These are phyloP conservation scores for Accipiter virgatus DNA, from an alignment of 2,113 vertebrate species.

Conservation along the genomic window DNA sequence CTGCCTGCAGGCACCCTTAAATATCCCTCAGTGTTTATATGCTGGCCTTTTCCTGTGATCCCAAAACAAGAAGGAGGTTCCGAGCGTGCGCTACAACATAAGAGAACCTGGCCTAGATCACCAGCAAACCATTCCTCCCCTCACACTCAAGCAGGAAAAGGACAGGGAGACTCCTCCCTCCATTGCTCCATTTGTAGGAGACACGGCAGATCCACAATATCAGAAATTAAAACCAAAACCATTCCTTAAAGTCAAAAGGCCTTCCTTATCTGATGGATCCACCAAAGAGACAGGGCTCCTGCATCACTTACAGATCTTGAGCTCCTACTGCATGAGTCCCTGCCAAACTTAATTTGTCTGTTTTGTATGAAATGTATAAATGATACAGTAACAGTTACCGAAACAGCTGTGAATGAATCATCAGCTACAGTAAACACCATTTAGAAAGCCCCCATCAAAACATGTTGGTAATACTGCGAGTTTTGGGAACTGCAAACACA, in stretches of 20 bases:
- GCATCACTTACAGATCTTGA: background rate
- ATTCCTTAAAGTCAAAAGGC: background rate
- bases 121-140: background rate
- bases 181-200: background rate
- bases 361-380: slow-evolving; percentile 1
- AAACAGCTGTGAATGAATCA: slow-evolving; percentile 44
- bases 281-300: background rate
- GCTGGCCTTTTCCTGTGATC: background rate
- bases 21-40: background rate
- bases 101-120: background rate
- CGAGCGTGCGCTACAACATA: fast-evolving
- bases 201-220: background rate
- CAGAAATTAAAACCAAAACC: background rate
- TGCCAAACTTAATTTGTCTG: slow-evolving; percentile 37
- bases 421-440: slow-evolving; percentile 40
- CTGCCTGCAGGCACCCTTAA: background rate
- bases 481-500: background rate
- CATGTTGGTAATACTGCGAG: background rate
- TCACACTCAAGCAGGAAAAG: background rate
- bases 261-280: background rate
- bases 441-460: slow-evolving; percentile 13
- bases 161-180: background rate
- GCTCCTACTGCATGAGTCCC: background rate
- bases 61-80: background rate
- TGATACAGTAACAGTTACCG: slow-evolving; percentile 12